Evolutionary conservation across 1,140 invertebrate genomes (phyloP).

Genomic region (Drosophila biarmipes): DNA sequence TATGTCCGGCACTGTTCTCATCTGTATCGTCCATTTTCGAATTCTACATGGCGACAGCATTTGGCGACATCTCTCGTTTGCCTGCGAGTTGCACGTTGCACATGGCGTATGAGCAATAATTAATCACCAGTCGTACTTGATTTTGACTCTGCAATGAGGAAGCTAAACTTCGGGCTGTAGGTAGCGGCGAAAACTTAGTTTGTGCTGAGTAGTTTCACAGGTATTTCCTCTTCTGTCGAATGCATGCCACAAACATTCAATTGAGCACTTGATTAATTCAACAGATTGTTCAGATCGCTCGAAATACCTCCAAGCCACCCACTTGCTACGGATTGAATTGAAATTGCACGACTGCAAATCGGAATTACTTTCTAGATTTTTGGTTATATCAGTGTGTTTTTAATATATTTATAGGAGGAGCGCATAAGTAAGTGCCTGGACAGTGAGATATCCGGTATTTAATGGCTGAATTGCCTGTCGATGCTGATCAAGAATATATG

Average conservation of each 20-base stretch:
- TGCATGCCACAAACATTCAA: constrained; percentile 6
- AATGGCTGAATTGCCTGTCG: neutral
- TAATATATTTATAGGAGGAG: neutral
- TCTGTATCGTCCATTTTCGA: constrained; percentile 21
- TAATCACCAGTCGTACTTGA: constrained; percentile 48
- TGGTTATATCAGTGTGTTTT: neutral
- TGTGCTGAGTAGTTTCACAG: neutral
- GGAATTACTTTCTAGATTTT: neutral
- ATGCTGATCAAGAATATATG: too few species aligned
- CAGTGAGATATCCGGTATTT: neutral
- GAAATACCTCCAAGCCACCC: neutral
- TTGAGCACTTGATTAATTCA: neutral
- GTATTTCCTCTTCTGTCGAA: constrained; percentile 9
- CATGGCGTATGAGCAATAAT: constrained; percentile 66
- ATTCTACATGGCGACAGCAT: constrained; percentile 33
- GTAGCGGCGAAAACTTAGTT: constrained; percentile 1
- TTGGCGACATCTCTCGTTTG: constrained; percentile 52
- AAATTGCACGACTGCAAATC: neutral
- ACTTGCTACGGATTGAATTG: neutral
- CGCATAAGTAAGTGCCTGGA: neutral
- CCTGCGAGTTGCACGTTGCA: constrained; percentile 59
- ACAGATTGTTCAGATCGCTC: neutral
- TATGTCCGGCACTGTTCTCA: neutral
- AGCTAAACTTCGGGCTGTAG: neutral
- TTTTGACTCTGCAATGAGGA: constrained; percentile 40